Conservation (phyloP, 2,797 vertebrate genomes). For the Cyclopterus lumpus region DNA sequence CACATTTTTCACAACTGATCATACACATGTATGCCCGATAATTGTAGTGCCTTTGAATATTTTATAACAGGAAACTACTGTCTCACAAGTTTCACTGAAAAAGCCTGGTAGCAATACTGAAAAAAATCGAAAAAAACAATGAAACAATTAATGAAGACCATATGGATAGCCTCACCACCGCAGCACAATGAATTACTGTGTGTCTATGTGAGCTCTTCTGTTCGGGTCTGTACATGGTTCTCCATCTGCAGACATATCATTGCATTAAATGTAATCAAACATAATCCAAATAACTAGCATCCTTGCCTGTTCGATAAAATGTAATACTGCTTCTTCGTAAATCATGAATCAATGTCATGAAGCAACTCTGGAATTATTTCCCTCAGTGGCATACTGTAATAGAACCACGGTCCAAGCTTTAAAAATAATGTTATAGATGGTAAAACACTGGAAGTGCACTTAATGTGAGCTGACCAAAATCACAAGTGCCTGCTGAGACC, state of each 20-base stretch:
- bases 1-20: slow-evolving; percentile 16
- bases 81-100: slow-evolving; percentile 11
- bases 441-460: slow-evolving; percentile 56
- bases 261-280: slow-evolving; percentile 79
- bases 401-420: slow-evolving; percentile 62
- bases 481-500: slow-evolving; percentile 29
- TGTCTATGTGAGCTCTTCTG: slow-evolving; percentile 20
- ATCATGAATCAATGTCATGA: slow-evolving; percentile 79
- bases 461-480: slow-evolving; percentile 50
- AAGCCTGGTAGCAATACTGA: background rate
- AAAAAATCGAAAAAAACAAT: background rate
- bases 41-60: slow-evolving; percentile 11
- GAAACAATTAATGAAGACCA: slow-evolving; percentile 52
- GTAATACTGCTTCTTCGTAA: slow-evolving; percentile 75
- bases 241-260: slow-evolving; percentile 64
- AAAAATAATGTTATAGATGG: slow-evolving; percentile 64
- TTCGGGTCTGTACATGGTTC: slow-evolving; percentile 27
- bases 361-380: slow-evolving; percentile 66
- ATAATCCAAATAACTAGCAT: slow-evolving; percentile 69
- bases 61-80: slow-evolving; percentile 24
- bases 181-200: slow-evolving; percentile 33
- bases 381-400: slow-evolving; percentile 48
- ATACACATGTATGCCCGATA: slow-evolving; percentile 21
- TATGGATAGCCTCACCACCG: slow-evolving; percentile 39
- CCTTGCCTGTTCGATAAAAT: slow-evolving; percentile 74